phyloP scores from a whole-genome alignment of 2,797 vertebrate genomes.

The Echiichthys vipera region DNA sequence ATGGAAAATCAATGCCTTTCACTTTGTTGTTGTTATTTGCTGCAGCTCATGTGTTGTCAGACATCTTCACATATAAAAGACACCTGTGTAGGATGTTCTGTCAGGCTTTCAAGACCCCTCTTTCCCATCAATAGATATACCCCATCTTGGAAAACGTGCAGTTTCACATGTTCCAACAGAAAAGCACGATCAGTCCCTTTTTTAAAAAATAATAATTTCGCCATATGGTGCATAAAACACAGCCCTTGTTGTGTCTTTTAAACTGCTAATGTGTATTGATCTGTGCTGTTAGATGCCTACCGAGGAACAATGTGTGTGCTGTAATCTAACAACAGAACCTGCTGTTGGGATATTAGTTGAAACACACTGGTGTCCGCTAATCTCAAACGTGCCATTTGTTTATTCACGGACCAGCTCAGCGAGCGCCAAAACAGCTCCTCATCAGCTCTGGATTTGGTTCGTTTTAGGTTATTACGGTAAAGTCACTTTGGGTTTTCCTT shows the following conservation, averaged over 20 bases:
- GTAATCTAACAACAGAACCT: slow-evolving; percentile 34
- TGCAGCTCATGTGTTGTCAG: slow-evolving; percentile 40
- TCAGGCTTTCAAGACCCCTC: slow-evolving; percentile 52
- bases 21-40: slow-evolving; percentile 67
- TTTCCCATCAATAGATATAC: slow-evolving; percentile 74
- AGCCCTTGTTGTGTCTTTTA: slow-evolving; percentile 77
- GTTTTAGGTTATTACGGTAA: not conserved
- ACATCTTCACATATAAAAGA: slow-evolving; percentile 46
- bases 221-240: slow-evolving; percentile 82
- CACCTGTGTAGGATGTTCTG: slow-evolving; percentile 30
- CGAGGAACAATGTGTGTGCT: slow-evolving; percentile 34
- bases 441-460: not conserved
- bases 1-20: slow-evolving; percentile 70
- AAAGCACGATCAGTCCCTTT: slow-evolving; percentile 69
- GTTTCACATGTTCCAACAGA: slow-evolving; percentile 57
- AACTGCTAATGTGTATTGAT: slow-evolving; percentile 92
- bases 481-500: not conserved
- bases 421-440: not conserved
- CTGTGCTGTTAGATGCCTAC: slow-evolving; percentile 55
- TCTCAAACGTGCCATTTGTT: not conserved
- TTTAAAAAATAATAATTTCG: slow-evolving; percentile 72
- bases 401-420: too few species aligned
- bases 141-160: slow-evolving; percentile 69
- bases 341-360: slow-evolving; percentile 19
- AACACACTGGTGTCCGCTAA: slow-evolving; percentile 6